Base-by-base conservation (phyloP, 1,140 invertebrate genomes). In the Homalodisca vitripennis region DNA sequence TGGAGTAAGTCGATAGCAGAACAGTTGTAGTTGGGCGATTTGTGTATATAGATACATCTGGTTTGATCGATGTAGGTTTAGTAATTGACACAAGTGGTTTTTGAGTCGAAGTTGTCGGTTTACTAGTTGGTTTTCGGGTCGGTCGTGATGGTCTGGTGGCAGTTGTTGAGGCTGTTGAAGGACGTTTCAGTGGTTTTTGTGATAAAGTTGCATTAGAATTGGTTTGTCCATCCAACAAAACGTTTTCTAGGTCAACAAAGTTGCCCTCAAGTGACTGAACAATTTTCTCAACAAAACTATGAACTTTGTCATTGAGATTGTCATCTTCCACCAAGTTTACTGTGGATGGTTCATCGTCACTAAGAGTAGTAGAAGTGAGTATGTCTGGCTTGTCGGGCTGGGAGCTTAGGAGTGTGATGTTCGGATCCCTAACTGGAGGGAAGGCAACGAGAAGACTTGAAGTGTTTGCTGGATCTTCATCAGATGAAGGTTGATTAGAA, bases 351-450 rank as follows among this genome's bases (percentile, higher is more conserved):
- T 74, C 72, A 53, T 75, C 71, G 32, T 75, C 71, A 26, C 22
- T 41, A 20, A 34, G 51, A 3, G 64, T 67, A 26, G 57, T 69
- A 0, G 68, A 66, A 3, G 55, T 32, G 14, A 1, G 20, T 41
- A 71, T 32, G 53, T 64, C 27, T n/a, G 73, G 71, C 65, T 72
- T 70, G 12, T 74, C 73, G 83, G 84, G 60, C 85, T 87, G 65
- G 0, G 82, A 77, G n/a, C n/a, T n/a, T 1, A 84, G 80, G 26
- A 84, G 79, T 67, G 92, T 92, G 0, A 92, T 78, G 79, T 91
- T 89, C 0, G 92, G 92, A 78, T 93, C 92, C 64, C 91, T 84
- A 1, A 92, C 92, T 0, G 92, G 92, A 30, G 92, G 92, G 79
- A 93, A 93, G 71, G 92, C 92, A 22, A 88, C 86, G 3, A 51